Evolutionary conservation across 2,797 vertebrate genomes (phyloP), one percentile per base, ranked within the genome.

Genomic region (Taeniopygia guttata): DNA sequence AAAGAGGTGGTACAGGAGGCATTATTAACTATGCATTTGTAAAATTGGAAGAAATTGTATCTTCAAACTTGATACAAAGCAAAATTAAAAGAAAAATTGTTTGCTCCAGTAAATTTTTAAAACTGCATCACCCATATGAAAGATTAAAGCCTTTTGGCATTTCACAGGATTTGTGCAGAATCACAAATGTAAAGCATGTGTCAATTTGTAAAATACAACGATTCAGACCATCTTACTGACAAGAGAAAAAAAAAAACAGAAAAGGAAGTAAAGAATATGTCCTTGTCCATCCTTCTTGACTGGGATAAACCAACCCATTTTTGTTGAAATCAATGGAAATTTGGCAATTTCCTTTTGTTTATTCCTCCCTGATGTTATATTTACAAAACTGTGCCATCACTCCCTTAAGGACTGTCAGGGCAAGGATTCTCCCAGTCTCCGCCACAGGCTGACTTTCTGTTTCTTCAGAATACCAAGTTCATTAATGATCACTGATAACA

Each of bases 1-100:
- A 4, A 73, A 38, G 7, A 12, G 73, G 25, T 1, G 67, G 26
- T 30, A 27, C 0, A 1, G 0, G 5, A 52, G 5, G 16, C 64
- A 19, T 10, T 70, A 54, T 42, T 70, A 70, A 46, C 42, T 43
- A 14, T 64, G 13, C 9, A 3, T 63, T 66, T 10, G 2, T 56
- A 59, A 88, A 91, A 64, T 20, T 67, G 43, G 16, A 77, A 79
- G 21, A 82, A 81, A 46, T n/a, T 30, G 5, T 40, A 15, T 69
- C 51, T 87, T 81, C 51, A 68, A 51, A 68, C 30, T 85, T 58
- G 48, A 10, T 34, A 29, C 16, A 64, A 51, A 49, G 49, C 9
- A 73, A 73, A 72, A 66, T 59, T 1, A 75, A 27, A 77, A 73
- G 11, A 81, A 63, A 14, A 12, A 13, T 18, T 30, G 8, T 73